Evolutionary conservation across 2,888 invertebrate genomes (phyloP), one percentile per base, ranked within the genome.

Genomic region (Andrena marginata): DNA sequence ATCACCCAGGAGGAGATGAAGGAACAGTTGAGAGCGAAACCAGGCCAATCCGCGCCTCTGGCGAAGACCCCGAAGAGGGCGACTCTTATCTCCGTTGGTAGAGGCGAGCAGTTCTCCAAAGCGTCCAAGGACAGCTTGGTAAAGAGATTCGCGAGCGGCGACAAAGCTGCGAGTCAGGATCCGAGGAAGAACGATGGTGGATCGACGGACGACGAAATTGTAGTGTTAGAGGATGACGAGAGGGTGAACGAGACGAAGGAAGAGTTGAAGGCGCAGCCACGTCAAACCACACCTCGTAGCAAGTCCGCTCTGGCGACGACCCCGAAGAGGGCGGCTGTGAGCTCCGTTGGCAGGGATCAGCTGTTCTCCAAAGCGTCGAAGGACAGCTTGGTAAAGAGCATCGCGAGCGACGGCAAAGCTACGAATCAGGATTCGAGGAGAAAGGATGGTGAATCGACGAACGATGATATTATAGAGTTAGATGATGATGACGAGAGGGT

Each of bases 1-100:
- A 91, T 94, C 29, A 92, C 92, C 1, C 91, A 91, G 13, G 92
- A 92, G 68, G 93, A 93, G 59, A 91, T 90, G 90, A 91, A 93
- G 80, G 92, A 91, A 62, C 93, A 93, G 77, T 80, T 93, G 54
- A 68, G 73, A 2, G 62, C 76, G 2, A 87, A 88, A 63, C 33
- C 86, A 5, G 20, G 31, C 2, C 65, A 73, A 7, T 29, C 6
- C 6, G 13, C 23, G 10, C 0, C 82, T 62, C 75, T 76, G 2
- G 89, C 75, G 29, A 93, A 87, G 79, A 80, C 88, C 0, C 91
- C 91, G 8, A 94, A 93, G 82, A 87, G 94, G 2, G 93, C 88
- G 2, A 86, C 91, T 3, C 83, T 93, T 16, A 92, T 93, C 51
- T 93, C 94, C 0, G 90, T 93, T 5, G 84, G 83, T 0, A 88